Evolutionary conservation across 2,797 vertebrate species (phyloP), one percentile per base, ranked within the genome.

Genomic region (Falco columbarius): DNA sequence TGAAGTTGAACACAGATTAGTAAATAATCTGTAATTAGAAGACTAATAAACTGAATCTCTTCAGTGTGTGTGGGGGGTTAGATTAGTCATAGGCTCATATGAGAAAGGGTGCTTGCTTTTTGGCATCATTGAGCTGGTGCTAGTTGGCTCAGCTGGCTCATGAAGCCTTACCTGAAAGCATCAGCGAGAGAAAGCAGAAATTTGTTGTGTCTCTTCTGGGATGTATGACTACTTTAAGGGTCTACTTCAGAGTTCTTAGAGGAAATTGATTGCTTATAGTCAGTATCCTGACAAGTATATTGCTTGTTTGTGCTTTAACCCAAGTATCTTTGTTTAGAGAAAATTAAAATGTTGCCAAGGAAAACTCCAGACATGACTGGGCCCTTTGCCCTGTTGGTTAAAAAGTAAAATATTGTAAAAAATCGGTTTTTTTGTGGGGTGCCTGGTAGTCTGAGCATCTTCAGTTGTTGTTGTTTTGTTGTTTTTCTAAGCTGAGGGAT

Each of bases 371-470:
- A 14, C 7, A 2, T 16, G 14, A 55, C 9, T 7, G 52, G 10
- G 21, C 17, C 21, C 4, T 82, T n/a, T 70, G 26, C 17, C 11
- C 8, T 42, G 2, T 61, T 61, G 26, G 14, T 62, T 23, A 58
- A 75, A 38, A 42, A 6, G 9, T 47, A 32, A 63, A 73, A 26
- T 79, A 14, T 5, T 42, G 8, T 76, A 30, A 19, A 65, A 75
- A 4, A 22, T 4, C 3, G 38, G 38, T 40, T 55, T 8, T 23
- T 65, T 6, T 26, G 10, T 7, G 8, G 7, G 1, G 1, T 52
- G 32, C 14, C 12, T 62, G 19, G 5, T 77, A 75, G 30, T 74
- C 14, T 44, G 27, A 44, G 12, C 6, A 24, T 79, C 6, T 79
- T 70, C n/a, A 34, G 7, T 61, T 77, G 24, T 19, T 51, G 10